Percentiles rank a stretch among this genome's conserved stretches.
These are phyloP conservation scores for Drosophila paramelanica DNA, from an alignment of 2,888 invertebrate genomes.

Conservation along the genomic window DNA sequence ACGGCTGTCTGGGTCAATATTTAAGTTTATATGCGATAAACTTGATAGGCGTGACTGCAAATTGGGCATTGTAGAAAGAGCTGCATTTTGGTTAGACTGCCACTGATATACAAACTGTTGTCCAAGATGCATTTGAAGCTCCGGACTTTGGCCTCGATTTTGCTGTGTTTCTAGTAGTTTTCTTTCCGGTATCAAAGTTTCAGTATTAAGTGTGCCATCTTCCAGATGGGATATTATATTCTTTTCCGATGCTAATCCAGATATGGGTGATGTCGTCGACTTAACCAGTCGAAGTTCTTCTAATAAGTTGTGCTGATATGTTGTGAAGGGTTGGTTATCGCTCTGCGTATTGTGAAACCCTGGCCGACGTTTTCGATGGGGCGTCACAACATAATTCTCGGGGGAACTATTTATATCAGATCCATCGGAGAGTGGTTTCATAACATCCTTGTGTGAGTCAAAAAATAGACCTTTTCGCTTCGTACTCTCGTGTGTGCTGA, in stretches of 20 bases:
- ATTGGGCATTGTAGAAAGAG: slow-evolving; percentile 81
- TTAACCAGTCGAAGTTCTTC: slow-evolving; percentile 90
- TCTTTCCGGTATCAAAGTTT: slow-evolving; percentile 79
- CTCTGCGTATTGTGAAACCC: slow-evolving; percentile 95
- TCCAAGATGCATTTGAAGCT: slow-evolving; percentile 86
- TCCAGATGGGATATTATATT: slow-evolving; percentile 80
- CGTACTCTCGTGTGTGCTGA: slow-evolving; percentile 64
- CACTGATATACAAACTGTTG: slow-evolving; percentile 86
- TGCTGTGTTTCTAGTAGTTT: slow-evolving; percentile 80
- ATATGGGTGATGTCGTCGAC: slow-evolving; percentile 90
- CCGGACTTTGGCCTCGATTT: slow-evolving; percentile 89
- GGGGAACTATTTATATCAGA: slow-evolving; percentile 91
- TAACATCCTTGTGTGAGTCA: slow-evolving; percentile 87
- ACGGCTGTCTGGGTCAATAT: slow-evolving; percentile 68
- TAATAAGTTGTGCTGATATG: slow-evolving; percentile 91
- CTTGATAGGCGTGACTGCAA: slow-evolving; percentile 80
- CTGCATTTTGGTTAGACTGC: slow-evolving; percentile 82
- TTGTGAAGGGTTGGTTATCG: slow-evolving; percentile 94
- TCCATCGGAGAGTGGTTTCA: slow-evolving; percentile 88
- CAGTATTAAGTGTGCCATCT: slow-evolving; percentile 78
- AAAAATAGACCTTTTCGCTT: slow-evolving; percentile 80
- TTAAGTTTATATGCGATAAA: slow-evolving; percentile 76
- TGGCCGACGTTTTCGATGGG: slow-evolving; percentile 93
- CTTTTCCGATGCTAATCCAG: slow-evolving; percentile 85
- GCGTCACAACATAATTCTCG: slow-evolving; percentile 94